Evolutionary conservation across 1,140 invertebrate species (phyloP).

Genomic region (Pararge aegeria): DNA sequence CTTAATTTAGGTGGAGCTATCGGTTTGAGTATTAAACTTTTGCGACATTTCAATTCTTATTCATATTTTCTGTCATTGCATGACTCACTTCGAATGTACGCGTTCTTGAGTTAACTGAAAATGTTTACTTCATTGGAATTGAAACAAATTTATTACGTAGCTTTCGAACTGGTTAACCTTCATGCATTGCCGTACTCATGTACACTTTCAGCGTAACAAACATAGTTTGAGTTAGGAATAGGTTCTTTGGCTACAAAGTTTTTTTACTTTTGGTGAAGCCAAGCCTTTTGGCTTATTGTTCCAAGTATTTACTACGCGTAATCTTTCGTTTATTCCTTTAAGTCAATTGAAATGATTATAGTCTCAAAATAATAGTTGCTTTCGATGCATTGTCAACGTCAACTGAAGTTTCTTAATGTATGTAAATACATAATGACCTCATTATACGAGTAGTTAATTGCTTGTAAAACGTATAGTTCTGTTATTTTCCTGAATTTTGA

Average conservation of each 20-base stretch:
- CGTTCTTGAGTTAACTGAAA: constrained; percentile 7
- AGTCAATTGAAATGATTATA: too few relatives aligned
- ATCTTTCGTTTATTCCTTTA: too few relatives aligned
- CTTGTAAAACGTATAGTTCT: neutral
- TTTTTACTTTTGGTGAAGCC: neutral
- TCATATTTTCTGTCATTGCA: constrained; percentile 16
- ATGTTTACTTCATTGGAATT: constrained; percentile 7
- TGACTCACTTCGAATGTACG: constrained; percentile 8
- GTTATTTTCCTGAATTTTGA: neutral
- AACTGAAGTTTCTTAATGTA: neutral
- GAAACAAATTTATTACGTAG: constrained; percentile 14
- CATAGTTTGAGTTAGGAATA: constrained; percentile 14
- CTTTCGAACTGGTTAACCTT: constrained; percentile 22
- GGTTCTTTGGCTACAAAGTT: neutral
- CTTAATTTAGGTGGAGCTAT: constrained; percentile 28
- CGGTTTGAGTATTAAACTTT: constrained; percentile 21
- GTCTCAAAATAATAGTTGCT: neutral
- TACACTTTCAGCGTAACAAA: constrained; percentile 9
- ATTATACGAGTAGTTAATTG: neutral
- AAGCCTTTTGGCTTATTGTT: neutral
- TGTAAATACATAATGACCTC: neutral
- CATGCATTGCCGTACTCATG: constrained; percentile 13
- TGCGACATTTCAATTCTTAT: constrained; percentile 6
- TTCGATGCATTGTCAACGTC: neutral
- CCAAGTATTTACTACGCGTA: neutral